phyloP scores from a whole-genome alignment of 1,140 invertebrate species.

The Drosophila albomicans region DNA sequence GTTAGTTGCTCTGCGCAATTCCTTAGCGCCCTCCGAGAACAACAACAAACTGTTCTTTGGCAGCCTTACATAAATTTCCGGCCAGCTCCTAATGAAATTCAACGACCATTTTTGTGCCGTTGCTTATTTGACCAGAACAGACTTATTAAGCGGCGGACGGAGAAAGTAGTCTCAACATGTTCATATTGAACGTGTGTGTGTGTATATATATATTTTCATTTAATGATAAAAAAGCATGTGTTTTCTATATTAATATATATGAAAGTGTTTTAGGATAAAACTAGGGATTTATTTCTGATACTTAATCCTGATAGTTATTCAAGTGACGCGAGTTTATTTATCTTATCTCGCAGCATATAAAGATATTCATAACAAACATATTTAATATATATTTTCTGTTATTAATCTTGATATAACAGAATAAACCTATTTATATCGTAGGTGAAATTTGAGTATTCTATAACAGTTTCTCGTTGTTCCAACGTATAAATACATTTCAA shows the following conservation, averaged over 20 bases:
- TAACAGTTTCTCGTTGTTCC: no score
- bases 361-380: no score
- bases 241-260: background rate
- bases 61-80: slow-evolving; percentile 71
- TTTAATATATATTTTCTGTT: no score
- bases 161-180: slow-evolving; percentile 2
- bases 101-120: slow-evolving; percentile 34
- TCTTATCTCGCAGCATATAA: no score
- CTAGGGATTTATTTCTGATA: background rate
- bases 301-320: background rate
- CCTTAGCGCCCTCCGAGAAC: no score
- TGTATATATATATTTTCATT: background rate
- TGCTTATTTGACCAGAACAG: slow-evolving; percentile 18
- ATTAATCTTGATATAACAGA: no score
- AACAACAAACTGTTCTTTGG: slow-evolving; percentile 20
- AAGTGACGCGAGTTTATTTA: background rate
- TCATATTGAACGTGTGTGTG: no score
- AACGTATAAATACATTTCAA: no score
- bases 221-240: background rate
- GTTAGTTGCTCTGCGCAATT: slow-evolving; percentile 29
- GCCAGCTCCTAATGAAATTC: slow-evolving; percentile 64
- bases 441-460: no score
- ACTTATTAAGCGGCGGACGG: background rate
- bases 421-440: no score
- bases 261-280: background rate